Evolutionary conservation across 2,113 vertebrate genomes (phyloP).

Genomic region (Bubo blakistoni): DNA sequence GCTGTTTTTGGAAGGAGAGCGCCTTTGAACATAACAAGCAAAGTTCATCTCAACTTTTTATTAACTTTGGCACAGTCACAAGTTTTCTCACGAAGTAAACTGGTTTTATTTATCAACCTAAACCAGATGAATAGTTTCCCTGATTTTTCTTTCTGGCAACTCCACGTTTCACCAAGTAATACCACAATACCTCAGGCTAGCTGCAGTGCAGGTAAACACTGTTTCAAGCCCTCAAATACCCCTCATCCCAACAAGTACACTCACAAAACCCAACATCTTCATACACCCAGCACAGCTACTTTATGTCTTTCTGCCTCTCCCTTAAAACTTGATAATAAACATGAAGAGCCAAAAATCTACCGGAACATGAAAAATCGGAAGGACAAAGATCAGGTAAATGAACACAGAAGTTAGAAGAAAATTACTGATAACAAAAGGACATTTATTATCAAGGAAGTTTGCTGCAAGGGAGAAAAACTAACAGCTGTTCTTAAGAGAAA

Average conservation of each 20-base stretch:
- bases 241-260: neutral
- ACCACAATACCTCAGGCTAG: neutral
- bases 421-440: neutral
- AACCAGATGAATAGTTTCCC: constrained; percentile 9
- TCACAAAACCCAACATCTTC: neutral
- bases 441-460: neutral
- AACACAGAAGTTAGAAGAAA: neutral
- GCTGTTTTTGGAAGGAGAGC: neutral
- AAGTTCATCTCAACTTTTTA: constrained; percentile 51
- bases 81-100: constrained; percentile 1
- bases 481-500: neutral
- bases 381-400: neutral
- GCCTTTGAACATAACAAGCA: constrained; percentile 32
- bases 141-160: neutral
- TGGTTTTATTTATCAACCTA: constrained; percentile 28
- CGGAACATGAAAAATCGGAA: neutral
- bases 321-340: neutral
- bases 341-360: neutral
- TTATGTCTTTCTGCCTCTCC: neutral
- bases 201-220: neutral
- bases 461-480: neutral
- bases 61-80: constrained; percentile 43
- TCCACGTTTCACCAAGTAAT: neutral
- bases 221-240: neutral
- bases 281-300: neutral